These are phyloP conservation scores for Gallinago nigripennis DNA, from an alignment of 2,797 vertebrate species.

Conservation along the genomic window DNA sequence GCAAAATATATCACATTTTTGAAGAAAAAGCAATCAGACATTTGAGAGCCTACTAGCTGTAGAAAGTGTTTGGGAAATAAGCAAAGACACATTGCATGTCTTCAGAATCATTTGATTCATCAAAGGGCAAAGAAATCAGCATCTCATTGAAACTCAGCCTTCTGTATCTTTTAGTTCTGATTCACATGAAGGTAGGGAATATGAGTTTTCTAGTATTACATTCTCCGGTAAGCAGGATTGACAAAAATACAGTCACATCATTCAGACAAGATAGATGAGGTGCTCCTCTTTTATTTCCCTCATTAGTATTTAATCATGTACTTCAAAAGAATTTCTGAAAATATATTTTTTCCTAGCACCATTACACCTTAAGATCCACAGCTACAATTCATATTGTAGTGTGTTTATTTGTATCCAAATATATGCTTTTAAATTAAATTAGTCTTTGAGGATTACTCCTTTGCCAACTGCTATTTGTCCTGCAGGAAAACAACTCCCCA, in stretches of 20 bases:
- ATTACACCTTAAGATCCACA: background rate
- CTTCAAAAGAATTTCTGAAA: constrained; percentile 39
- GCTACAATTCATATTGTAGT: background rate
- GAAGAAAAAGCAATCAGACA: constrained; percentile 20
- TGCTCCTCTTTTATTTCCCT: background rate
- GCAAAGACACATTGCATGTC: background rate
- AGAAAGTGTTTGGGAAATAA: constrained; percentile 10
- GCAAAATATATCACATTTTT: constrained; percentile 35
- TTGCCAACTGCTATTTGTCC: constrained; percentile 72
- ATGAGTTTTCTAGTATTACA: background rate
- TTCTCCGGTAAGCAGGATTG: background rate
- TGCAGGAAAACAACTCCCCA: constrained; percentile 60
- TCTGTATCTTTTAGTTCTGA: background rate
- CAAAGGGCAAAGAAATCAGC: constrained; percentile 5
- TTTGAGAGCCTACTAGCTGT: background rate
- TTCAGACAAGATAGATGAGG: background rate
- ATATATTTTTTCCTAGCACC: background rate
- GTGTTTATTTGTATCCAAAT: constrained; percentile 57
- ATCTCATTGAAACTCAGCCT: background rate
- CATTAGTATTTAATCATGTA: background rate
- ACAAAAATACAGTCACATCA: background rate
- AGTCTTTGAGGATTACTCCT: constrained; percentile 49
- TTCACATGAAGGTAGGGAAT: background rate
- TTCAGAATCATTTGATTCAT: background rate
- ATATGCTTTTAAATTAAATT: constrained; percentile 68